These are phyloP conservation scores for Falco naumanni DNA, from an alignment of 2,797 vertebrate species.

Conservation along the genomic window DNA sequence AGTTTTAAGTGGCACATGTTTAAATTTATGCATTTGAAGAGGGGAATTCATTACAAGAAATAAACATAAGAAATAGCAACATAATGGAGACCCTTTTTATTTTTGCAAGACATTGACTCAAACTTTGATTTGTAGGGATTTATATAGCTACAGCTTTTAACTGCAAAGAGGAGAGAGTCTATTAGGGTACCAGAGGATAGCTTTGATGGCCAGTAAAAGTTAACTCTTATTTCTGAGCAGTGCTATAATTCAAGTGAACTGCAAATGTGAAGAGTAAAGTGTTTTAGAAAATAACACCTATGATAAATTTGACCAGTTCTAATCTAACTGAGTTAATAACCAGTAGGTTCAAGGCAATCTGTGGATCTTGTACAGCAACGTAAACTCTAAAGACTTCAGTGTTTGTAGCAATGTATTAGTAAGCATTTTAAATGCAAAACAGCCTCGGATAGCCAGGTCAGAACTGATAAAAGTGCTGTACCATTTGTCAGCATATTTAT, in stretches of 20 bases:
- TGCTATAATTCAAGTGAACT: not conserved
- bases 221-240: not conserved
- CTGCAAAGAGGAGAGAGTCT: not conserved
- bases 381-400: not conserved
- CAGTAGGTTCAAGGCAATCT: not conserved
- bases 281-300: not conserved
- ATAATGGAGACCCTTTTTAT: not conserved
- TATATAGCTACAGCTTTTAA: conserved; percentile 10
- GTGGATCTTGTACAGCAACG: not conserved
- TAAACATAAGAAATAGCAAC: not conserved
- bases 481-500: not conserved
- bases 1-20: conserved; percentile 41
- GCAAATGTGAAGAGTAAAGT: not conserved
- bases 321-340: not conserved
- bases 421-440: not conserved
- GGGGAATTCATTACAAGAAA: conserved; percentile 14
- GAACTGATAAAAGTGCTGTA: not conserved
- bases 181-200: not conserved
- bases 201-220: not conserved
- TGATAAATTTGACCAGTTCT: not conserved
- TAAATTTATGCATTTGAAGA: conserved; percentile 30
- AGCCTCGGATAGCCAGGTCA: not conserved
- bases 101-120: conserved; percentile 6
- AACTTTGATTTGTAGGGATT: conserved; percentile 3
- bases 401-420: not conserved